A percentile compares a stretch with the other conserved stretches of the same genome.
These are phyloP conservation scores for Pediacus dermestoides DNA, from an alignment of 2,888 invertebrate genomes.

Conservation along the genomic window DNA sequence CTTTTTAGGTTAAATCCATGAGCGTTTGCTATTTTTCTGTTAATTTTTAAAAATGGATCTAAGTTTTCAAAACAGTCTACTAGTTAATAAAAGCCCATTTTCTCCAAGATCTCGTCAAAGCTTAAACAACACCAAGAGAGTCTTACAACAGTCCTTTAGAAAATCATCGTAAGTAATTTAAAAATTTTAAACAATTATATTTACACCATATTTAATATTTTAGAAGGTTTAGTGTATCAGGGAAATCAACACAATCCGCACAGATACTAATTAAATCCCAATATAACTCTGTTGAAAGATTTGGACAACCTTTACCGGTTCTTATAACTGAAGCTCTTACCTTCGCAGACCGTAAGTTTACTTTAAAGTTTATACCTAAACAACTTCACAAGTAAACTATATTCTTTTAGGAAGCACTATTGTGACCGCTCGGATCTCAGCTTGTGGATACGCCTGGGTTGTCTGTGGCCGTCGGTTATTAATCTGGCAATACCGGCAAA, in stretches of 20 bases:
- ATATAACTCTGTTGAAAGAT: constrained; percentile 71
- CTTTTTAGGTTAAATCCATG: no score
- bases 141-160: constrained; percentile 37
- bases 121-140: constrained; percentile 30
- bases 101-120: constrained; percentile 40
- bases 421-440: constrained; percentile 53
- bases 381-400: constrained; percentile 2
- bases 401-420: constrained; percentile 41
- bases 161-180: constrained; percentile 46
- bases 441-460: constrained; percentile 57
- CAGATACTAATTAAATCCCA: constrained; percentile 75
- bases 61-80: constrained; percentile 28
- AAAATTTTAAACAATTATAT: constrained; percentile 10
- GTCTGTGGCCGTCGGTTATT: constrained; percentile 82
- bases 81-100: constrained; percentile 36
- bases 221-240: constrained; percentile 57
- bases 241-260: constrained; percentile 63
- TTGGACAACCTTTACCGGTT: constrained; percentile 79
- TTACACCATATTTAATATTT: constrained; percentile 23
- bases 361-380: not conserved
- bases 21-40: not conserved
- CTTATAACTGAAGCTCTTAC: constrained; percentile 85
- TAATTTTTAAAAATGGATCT: constrained; percentile 26
- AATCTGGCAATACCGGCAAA: constrained; percentile 75
- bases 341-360: constrained; percentile 63